phyloP scores from a whole-genome alignment of 2,113 vertebrate genomes.

The Halichoerus grypus region DNA sequence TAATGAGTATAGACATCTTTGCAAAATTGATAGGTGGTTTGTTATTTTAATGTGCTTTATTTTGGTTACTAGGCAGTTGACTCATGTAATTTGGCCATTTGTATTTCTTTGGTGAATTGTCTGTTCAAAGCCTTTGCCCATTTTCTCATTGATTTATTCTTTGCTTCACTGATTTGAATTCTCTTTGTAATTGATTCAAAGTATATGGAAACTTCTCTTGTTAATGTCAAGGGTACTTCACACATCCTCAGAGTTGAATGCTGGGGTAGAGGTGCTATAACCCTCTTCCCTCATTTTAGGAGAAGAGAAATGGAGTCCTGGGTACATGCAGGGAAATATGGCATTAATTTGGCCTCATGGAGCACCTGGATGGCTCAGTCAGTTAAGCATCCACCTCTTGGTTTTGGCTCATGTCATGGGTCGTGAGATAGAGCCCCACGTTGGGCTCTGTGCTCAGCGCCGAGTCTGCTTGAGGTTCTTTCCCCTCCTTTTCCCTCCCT shows the following conservation, averaged over 20 bases:
- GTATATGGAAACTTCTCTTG: not conserved
- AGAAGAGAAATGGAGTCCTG: not conserved
- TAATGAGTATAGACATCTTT: not conserved
- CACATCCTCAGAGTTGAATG: not conserved
- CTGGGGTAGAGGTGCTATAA: not conserved
- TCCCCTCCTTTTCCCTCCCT: not conserved
- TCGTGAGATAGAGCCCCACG: not conserved
- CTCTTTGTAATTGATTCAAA: conserved; percentile 2
- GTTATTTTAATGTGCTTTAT: conserved; percentile 28
- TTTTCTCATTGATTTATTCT: conserved; percentile 57
- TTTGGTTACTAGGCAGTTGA: conserved; percentile 10
- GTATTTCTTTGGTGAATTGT: conserved; percentile 31
- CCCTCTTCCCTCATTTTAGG: not conserved
- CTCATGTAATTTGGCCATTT: not conserved
- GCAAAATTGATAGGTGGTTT: conserved; percentile 29
- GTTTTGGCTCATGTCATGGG: not conserved
- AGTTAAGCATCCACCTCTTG: not conserved
- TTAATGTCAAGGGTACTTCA: not conserved
- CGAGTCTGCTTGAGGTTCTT: not conserved
- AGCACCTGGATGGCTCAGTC: not conserved
- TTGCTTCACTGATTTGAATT: conserved; percentile 38
- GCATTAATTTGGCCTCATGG: not conserved
- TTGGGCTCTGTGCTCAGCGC: not conserved
- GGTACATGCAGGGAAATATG: not conserved
- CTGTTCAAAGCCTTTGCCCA: conserved; percentile 49